Evolutionary conservation across 2,888 invertebrate species (phyloP).

Genomic region (Leptinotarsa tumamoca): DNA sequence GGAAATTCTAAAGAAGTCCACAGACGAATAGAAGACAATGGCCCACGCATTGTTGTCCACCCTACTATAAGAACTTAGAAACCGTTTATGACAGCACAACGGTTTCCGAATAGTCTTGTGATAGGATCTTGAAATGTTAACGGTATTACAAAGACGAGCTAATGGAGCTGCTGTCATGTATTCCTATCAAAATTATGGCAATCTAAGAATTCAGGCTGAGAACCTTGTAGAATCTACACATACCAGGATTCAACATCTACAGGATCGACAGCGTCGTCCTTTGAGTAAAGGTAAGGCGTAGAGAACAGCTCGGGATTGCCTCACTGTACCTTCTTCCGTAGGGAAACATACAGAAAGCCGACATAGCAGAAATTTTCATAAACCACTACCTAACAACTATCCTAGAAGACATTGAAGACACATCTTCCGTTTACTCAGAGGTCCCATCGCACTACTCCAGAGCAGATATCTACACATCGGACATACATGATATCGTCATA

Average conservation of each 20-base stretch:
- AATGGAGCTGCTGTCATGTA: neutral
- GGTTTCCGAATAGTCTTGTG: neutral
- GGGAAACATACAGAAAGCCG: too few species aligned
- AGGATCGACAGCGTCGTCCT: neutral
- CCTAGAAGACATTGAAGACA: too few species aligned
- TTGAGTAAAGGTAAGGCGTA: too few species aligned
- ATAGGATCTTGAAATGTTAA: neutral
- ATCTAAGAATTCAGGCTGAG: neutral
- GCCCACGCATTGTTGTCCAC: neutral
- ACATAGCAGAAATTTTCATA: too few species aligned
- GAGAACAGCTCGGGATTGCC: too few species aligned
- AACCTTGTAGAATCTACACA: neutral
- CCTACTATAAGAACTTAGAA: neutral
- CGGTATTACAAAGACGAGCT: neutral
- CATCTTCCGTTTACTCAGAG: too few species aligned
- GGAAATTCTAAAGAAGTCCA: neutral
- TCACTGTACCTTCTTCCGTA: too few species aligned
- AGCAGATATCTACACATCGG: too few species aligned
- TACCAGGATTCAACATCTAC: neutral
- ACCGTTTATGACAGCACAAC: neutral
- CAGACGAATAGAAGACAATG: neutral
- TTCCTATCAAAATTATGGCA: neutral
- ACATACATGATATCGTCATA: too few species aligned
- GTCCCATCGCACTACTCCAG: too few species aligned
- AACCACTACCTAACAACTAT: too few species aligned